Conservation (phyloP, 2,113 vertebrate species). For the Anarhynchus alexandrinus region DNA sequence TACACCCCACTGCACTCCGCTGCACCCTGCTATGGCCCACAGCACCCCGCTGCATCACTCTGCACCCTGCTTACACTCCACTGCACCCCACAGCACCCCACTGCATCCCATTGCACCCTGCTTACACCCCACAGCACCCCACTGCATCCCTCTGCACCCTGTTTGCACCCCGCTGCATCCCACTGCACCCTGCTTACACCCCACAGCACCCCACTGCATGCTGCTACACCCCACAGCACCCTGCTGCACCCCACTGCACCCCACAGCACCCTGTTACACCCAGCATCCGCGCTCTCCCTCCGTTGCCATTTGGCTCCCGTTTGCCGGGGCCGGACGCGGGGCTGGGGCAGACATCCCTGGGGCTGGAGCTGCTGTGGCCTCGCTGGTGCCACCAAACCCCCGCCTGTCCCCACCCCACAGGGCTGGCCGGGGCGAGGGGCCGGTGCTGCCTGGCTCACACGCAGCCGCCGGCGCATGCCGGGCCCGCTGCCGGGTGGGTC, state of each 20-base stretch:
- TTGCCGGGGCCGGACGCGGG: neutral
- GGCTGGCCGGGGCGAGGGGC: neutral
- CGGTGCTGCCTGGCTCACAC: neutral
- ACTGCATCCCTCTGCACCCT: rapidly evolving
- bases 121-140: rapidly evolving
- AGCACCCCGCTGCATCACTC: rapidly evolving
- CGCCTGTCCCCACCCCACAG: rapidly evolving
- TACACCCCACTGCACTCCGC: rapidly evolving
- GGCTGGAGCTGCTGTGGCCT: neutral
- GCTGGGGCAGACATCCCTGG: neutral
- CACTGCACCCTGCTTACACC: rapidly evolving
- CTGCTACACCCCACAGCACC: rapidly evolving
- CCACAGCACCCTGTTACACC: neutral
- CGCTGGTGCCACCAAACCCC: neutral
- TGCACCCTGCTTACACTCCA: neutral
- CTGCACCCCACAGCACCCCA: neutral
- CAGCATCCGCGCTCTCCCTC: rapidly evolving
- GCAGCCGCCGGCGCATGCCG: rapidly evolving
- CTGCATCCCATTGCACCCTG: rapidly evolving
- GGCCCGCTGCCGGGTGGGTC: neutral
- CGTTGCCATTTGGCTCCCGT: rapidly evolving
- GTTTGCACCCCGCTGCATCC: neutral
- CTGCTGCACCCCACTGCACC: neutral
- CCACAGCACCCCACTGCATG: rapidly evolving
- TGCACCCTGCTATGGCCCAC: rapidly evolving